phyloP scores from a whole-genome alignment of 2,113 vertebrate species.

The Marmota monax region DNA sequence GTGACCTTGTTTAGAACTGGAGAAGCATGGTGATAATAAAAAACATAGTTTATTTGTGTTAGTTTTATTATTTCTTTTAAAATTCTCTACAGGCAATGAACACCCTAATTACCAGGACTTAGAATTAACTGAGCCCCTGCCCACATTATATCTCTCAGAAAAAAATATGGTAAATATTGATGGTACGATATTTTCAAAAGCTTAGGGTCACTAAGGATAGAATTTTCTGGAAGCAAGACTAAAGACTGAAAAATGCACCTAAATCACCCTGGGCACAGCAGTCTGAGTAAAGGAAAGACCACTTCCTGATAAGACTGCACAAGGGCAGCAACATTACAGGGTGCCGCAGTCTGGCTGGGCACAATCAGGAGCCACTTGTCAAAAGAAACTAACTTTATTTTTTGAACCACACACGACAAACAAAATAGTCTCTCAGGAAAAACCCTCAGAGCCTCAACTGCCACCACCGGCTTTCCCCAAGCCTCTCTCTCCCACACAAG shows the following conservation, averaged over 20 bases:
- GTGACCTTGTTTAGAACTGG: not conserved
- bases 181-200: not conserved
- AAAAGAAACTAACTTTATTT: too few species aligned
- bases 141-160: not conserved
- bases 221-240: not conserved
- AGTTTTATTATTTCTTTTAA: not conserved
- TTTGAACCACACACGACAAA: too few species aligned
- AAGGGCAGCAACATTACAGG: not conserved
- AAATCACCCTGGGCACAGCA: not conserved
- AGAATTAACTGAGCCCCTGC: not conserved
- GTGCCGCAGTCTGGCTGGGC: too few species aligned
- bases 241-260: not conserved
- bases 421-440: too few species aligned
- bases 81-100: not conserved
- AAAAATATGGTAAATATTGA: not conserved
- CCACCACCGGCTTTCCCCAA: too few species aligned
- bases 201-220: not conserved
- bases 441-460: too few species aligned
- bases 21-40: not conserved
- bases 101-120: not conserved
- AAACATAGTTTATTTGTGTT: not conserved
- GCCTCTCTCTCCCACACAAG: too few species aligned
- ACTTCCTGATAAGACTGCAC: not conserved
- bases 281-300: not conserved
- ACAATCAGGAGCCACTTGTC: too few species aligned